A percentile compares a stretch with the other conserved stretches of the same genome.
Conservation (phyloP, 2,888 invertebrate species). For the Cephus pulcher region DNA sequence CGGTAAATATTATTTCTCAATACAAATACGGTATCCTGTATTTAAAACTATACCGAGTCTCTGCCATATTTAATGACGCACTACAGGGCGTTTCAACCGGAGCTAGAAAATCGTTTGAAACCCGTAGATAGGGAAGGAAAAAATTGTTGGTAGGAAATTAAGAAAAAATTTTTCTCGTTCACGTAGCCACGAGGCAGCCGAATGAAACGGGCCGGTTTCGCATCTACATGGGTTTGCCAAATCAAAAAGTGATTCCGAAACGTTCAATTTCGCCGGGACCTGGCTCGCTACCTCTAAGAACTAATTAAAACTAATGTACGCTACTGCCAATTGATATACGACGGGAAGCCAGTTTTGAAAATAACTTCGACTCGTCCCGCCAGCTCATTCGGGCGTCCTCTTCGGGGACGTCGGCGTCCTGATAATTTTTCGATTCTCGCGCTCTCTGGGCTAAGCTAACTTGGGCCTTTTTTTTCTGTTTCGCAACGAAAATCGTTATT, state of each 20-base stretch:
- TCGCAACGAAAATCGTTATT: background rate
- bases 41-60: background rate
- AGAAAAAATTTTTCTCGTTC: background rate
- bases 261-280: background rate
- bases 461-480: background rate
- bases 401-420: background rate
- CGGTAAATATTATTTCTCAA: background rate
- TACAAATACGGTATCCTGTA: background rate
- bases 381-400: background rate
- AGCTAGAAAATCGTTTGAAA: background rate
- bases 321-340: conserved; percentile 38
- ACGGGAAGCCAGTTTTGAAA: conserved; percentile 31
- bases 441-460: background rate
- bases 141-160: background rate
- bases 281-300: conserved; percentile 11
- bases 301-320: conserved; percentile 45
- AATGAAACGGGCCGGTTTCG: background rate
- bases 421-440: background rate
- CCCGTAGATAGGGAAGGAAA: background rate
- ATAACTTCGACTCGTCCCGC: conserved; percentile 20
- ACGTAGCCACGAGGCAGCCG: background rate
- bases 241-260: background rate
- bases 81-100: background rate
- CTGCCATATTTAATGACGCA: background rate
- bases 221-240: background rate